These are phyloP conservation scores for Clunio marinus DNA, from an alignment of 2,888 invertebrate species.

Conservation along the genomic window DNA sequence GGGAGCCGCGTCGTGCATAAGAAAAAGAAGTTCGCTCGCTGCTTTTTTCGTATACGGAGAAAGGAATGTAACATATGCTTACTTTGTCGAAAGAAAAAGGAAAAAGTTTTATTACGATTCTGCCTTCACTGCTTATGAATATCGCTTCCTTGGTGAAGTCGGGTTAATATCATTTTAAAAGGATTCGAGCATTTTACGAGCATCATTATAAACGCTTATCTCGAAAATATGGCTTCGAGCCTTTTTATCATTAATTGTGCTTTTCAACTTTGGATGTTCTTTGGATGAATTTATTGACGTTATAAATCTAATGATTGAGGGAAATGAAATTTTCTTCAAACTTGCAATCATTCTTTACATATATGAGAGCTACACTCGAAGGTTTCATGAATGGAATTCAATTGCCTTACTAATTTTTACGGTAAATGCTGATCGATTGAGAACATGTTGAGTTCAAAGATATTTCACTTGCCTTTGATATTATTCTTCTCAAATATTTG, in stretches of 20 bases:
- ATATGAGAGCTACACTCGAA: too few relatives aligned
- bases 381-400: too few relatives aligned
- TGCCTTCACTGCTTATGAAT: not conserved
- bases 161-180: slow-evolving; percentile 8
- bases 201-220: slow-evolving; percentile 15
- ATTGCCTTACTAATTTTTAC: too few relatives aligned
- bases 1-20: not conserved
- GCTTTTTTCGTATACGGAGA: not conserved
- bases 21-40: not conserved
- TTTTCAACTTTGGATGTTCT: too few relatives aligned
- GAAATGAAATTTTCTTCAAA: too few relatives aligned
- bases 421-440: too few relatives aligned
- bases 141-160: not conserved
- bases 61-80: slow-evolving; percentile 13
- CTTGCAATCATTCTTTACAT: too few relatives aligned
- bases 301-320: too few relatives aligned
- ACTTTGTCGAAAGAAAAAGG: not conserved
- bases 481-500: too few relatives aligned
- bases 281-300: too few relatives aligned
- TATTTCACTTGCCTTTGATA: too few relatives aligned
- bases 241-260: not conserved
- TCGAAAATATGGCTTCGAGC: not conserved
- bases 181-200: slow-evolving; percentile 7
- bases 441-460: too few relatives aligned
- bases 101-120: not conserved